A percentile compares a stretch with the other conserved stretches of the same genome.
These are phyloP conservation scores for Nothocercus nigrocapillus DNA, from an alignment of 2,113 vertebrate species.

Conservation along the genomic window DNA sequence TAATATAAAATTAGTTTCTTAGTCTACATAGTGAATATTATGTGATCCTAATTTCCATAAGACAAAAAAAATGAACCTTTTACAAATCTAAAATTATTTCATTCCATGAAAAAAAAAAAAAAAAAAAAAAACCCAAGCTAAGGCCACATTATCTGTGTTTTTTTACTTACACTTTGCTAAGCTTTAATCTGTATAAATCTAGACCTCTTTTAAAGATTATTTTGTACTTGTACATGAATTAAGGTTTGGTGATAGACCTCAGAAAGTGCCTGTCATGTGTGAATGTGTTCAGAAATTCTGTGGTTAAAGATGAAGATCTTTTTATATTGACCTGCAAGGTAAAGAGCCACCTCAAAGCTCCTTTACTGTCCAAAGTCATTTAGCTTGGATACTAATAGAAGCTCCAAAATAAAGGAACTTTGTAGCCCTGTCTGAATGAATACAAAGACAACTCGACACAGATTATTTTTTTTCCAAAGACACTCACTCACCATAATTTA, in stretches of 20 bases:
- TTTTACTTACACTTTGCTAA: neutral
- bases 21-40: neutral
- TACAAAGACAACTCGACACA: neutral
- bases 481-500: neutral
- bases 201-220: neutral
- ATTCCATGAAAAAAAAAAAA: neutral
- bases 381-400: neutral
- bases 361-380: neutral
- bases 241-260: neutral
- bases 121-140: fast-evolving
- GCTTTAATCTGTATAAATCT: neutral
- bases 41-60: neutral
- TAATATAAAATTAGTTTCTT: neutral
- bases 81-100: neutral
- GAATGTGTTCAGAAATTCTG: neutral
- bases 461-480: neutral
- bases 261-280: neutral
- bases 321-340: neutral
- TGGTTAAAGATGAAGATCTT: neutral
- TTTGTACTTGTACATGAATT: neutral
- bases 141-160: neutral
- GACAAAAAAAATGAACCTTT: neutral
- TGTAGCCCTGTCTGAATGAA: neutral
- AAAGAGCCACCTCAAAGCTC: neutral
- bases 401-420: neutral